Evolutionary conservation across 1,140 invertebrate genomes (phyloP).

Genomic region (Sinonovacula constricta): DNA sequence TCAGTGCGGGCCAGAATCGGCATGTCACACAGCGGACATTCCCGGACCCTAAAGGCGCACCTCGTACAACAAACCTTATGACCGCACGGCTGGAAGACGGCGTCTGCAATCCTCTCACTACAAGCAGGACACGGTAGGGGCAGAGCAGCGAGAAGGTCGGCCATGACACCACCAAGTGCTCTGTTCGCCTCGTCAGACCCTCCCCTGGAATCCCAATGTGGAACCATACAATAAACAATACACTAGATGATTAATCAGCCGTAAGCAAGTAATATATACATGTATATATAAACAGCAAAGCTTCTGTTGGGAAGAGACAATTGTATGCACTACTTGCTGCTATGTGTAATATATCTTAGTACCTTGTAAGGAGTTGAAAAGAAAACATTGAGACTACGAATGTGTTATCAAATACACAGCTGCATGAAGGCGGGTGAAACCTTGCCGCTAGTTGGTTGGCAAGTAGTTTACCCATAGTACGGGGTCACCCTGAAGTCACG

Average conservation of each 20-base stretch:
- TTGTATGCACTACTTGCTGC: background rate
- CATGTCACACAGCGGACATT: slow-evolving; percentile 51
- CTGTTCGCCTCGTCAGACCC: background rate
- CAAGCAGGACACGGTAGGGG: slow-evolving; percentile 52
- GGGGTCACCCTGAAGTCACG: too few species aligned
- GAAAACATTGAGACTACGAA: too few species aligned
- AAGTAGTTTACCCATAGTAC: too few species aligned
- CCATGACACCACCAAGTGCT: slow-evolving; percentile 9
- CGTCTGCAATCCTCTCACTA: slow-evolving; percentile 44
- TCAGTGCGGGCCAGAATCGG: slow-evolving; percentile 41
- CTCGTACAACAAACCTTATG: slow-evolving; percentile 52
- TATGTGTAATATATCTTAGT: background rate
- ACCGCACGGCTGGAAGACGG: slow-evolving; percentile 51
- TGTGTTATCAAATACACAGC: too few species aligned
- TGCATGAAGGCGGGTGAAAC: too few species aligned
- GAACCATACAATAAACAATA: background rate
- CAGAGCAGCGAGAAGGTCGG: slow-evolving; percentile 34
- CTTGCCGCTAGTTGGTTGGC: too few species aligned
- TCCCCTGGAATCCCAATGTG: background rate
- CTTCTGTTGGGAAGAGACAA: too few species aligned
- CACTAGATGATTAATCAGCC: background rate
- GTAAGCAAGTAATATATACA: background rate
- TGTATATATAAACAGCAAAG: background rate
- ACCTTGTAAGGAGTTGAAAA: too few species aligned
- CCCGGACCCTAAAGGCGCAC: slow-evolving; percentile 47